Conservation (phyloP, 2,888 invertebrate genomes). For the Agrotis clavis region DNA sequence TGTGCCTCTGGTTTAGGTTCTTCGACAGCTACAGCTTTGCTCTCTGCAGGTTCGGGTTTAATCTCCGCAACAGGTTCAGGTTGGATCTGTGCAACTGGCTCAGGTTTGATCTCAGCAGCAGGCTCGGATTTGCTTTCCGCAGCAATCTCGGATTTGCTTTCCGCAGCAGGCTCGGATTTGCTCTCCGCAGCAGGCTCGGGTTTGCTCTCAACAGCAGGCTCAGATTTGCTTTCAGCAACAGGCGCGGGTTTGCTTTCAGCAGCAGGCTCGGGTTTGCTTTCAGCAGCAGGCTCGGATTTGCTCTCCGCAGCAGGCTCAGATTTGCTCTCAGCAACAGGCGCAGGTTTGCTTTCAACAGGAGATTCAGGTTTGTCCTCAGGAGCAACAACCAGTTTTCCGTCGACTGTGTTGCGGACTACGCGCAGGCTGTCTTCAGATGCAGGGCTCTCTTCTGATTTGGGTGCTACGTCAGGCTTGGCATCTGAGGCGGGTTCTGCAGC, state of each 20-base stretch:
- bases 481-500: conserved; percentile 46
- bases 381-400: conserved; percentile 63
- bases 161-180: conserved; percentile 32
- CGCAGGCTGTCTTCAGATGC: conserved; percentile 75
- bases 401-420: conserved; percentile 83
- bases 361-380: conserved; percentile 51
- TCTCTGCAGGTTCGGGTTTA: conserved; percentile 44
- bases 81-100: conserved; percentile 40
- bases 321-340: conserved; percentile 33
- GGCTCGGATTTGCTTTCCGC: conserved; percentile 42
- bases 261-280: conserved; percentile 45
- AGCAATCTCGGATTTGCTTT: conserved; percentile 45
- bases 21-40: conserved; percentile 45
- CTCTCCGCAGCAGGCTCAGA: conserved; percentile 10
- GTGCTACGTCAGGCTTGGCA: conserved; percentile 28
- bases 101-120: conserved; percentile 29
- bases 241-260: conserved; percentile 42
- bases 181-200: conserved; percentile 40
- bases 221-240: conserved; percentile 36
- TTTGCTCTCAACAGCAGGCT: conserved; percentile 35
- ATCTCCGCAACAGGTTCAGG: conserved; percentile 29
- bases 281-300: conserved; percentile 24
- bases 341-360: conserved; percentile 33
- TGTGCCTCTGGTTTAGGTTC: conserved; percentile 35
- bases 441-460: conserved; percentile 49